These are phyloP conservation scores for Macrostomum cliftonense DNA, from an alignment of 2,888 invertebrate species.

Conservation along the genomic window DNA sequence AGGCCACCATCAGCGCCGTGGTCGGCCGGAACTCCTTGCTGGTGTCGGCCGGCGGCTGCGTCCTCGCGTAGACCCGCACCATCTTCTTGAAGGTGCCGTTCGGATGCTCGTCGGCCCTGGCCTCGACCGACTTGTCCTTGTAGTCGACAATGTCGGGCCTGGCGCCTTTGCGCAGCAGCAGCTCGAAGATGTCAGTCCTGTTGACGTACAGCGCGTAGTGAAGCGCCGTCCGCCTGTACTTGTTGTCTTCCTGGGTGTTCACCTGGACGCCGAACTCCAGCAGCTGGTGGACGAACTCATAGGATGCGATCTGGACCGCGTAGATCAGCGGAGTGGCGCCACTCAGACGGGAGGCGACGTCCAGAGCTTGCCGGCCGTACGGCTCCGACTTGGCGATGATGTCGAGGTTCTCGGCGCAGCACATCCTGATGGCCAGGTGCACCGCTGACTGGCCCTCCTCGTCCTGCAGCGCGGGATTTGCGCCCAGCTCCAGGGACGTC, in stretches of 20 bases:
- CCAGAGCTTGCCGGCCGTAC: background rate
- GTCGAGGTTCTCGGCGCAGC: conserved; percentile 3
- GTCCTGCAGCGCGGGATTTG: conserved; percentile 8
- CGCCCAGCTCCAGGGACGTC: conserved; percentile 1
- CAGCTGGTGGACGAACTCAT: conserved; percentile 18
- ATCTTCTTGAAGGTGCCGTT: conserved; percentile 19
- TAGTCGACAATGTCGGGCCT: conserved; percentile 19
- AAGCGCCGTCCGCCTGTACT: conserved; percentile 19
- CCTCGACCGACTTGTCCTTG: conserved; percentile 19
- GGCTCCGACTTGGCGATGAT: background rate
- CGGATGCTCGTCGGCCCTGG: conserved; percentile 19
- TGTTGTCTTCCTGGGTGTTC: conserved; percentile 17
- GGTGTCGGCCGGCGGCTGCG: conserved; percentile 12
- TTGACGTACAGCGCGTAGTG: conserved; percentile 21
- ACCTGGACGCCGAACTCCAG: conserved; percentile 20
- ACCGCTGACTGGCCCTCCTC: conserved; percentile 9
- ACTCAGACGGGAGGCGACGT: conserved; percentile 14
- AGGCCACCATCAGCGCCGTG: conserved; percentile 24
- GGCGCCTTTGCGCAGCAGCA: conserved; percentile 21
- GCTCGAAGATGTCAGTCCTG: conserved; percentile 18
- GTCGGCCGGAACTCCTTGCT: conserved; percentile 17
- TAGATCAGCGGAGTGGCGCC: conserved; percentile 21
- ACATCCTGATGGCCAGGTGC: conserved; percentile 4
- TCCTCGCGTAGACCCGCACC: conserved; percentile 13
- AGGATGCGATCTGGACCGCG: conserved; percentile 20